Evolutionary conservation across 2,888 invertebrate genomes (phyloP), one percentile per base, ranked within the genome.

Genomic region (Philopedon plagiatum): DNA sequence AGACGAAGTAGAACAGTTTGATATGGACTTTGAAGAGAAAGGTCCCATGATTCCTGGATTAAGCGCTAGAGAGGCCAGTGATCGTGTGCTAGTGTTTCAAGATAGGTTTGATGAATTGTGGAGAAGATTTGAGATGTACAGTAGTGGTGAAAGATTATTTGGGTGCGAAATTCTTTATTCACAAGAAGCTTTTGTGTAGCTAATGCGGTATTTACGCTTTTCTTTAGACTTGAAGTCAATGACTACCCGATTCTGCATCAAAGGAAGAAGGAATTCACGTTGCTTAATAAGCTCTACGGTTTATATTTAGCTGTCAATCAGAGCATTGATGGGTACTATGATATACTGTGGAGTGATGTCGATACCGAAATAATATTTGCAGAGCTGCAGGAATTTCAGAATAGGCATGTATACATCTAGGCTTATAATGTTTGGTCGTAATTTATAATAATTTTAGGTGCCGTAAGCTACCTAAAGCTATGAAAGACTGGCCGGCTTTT

Each of bases 401-500:
- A 92, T 77, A 92, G 91, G 92, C 92, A 13, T 0, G 15, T 9
- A 44, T n/a, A 11, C 1, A 26, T 3, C 34, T 15, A 19, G 29
- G 5, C 49, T 13, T 13, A 64, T 37, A 37, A 37, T 37, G 9
- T 29, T 34, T 49, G 8, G 9, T 62, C 21, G 4, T 19, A 61
- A 15, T 51, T n/a, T n/a, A n/a, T n/a, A n/a, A n/a, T n/a, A n/a
- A n/a, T 75, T 78, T 41, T 73, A 92, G 95, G 81, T 96, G 95
- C 81, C 91, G 94, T 19, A 93, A 92, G 81, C 86, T 97, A 58
- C 96, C 96, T 0, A 93, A 90, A 83, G 95, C 89, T 0, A 91
- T 96, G 91, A 93, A 93, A 81, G 92, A 94, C 63, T 96, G 96
- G 96, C 94, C 94, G 0, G 96, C 96, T 0, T 97, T 88, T 81